Conservation (phyloP, 2,797 vertebrate genomes). For the Cheirogaleus major region DNA sequence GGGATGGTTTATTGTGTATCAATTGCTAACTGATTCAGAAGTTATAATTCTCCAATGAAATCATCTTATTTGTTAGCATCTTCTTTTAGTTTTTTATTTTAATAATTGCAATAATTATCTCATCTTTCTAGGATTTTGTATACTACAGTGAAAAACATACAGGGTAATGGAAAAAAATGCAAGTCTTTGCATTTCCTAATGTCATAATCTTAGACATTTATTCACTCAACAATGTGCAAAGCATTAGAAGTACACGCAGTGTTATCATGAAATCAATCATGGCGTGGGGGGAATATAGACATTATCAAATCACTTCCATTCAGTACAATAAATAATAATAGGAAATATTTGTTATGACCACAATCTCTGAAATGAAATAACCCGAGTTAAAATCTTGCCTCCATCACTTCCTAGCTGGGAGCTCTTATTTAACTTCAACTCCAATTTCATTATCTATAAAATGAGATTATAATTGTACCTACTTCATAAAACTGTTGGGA, state of each 20-base stretch:
- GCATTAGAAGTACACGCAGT: not conserved
- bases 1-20: not conserved
- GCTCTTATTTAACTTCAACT: not conserved
- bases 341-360: not conserved
- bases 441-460: not conserved
- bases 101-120: not conserved
- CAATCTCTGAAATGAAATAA: not conserved
- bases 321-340: not conserved
- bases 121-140: not conserved
- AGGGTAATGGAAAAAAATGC: not conserved
- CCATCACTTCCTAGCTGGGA: not conserved
- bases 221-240: not conserved
- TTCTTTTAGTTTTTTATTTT: not conserved
- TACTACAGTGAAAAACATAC: not conserved
- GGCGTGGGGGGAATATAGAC: fast-evolving
- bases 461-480: not conserved
- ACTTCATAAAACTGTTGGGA: not conserved
- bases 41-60: not conserved
- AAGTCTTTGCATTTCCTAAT: not conserved
- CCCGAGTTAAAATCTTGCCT: not conserved
- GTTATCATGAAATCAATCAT: not conserved
- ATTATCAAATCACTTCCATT: not conserved
- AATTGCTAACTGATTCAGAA: not conserved
- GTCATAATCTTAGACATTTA: not conserved
- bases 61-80: not conserved